Base-by-base conservation (phyloP, 2,113 vertebrate genomes). In the Pyrgilauda ruficollis region DNA sequence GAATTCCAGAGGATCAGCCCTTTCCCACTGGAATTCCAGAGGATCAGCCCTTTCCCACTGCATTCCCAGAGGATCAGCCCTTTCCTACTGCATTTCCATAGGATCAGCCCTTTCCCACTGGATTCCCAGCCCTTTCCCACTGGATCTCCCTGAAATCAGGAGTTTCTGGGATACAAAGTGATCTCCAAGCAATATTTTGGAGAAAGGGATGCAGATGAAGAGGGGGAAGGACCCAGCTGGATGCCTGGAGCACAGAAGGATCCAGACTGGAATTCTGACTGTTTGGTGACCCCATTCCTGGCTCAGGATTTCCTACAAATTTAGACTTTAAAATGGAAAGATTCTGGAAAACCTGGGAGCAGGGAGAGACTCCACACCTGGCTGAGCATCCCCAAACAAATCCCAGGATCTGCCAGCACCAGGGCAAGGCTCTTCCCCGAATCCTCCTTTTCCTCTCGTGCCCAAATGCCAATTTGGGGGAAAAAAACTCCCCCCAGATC, bases 391-490 rank as follows among this genome's bases (percentile, higher is more conserved):
- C 18, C 10, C 52, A 46, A n/a, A 35, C 13, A 72, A 53, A 73
- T 9, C 39, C 33, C 5, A 10, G 27, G 24, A 56, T n/a, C 15
- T 74, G 56, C 24, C 19, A 46, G 44, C 44, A 46, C 44, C 44
- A 46, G 44, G 44, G 44, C 44, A 68, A 52, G 21, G 67, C 21
- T 44, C 68, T 44, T 53, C 26, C 26, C 67, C 11, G 39, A 37
- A 31, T 56, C 28, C n/a, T 41, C n/a, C 12, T 47, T 12, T 10
- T 66, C 43, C 41, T 15, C 15, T n/a, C 0, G 0, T 8, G 17
- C 49, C n/a, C 23, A 49, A 49, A 49, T 5, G 15, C 13, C 13
- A 26, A 49, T 62, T 44, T 62, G 11, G 41, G 41, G 41, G 41
- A 14, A 41, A 14, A 41, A 26, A 67, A 59, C 37, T 3, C 30